Evolutionary conservation across 2,797 vertebrate genomes (phyloP), one percentile per base, ranked within the genome.

Genomic region (Nannoperca obscura): DNA sequence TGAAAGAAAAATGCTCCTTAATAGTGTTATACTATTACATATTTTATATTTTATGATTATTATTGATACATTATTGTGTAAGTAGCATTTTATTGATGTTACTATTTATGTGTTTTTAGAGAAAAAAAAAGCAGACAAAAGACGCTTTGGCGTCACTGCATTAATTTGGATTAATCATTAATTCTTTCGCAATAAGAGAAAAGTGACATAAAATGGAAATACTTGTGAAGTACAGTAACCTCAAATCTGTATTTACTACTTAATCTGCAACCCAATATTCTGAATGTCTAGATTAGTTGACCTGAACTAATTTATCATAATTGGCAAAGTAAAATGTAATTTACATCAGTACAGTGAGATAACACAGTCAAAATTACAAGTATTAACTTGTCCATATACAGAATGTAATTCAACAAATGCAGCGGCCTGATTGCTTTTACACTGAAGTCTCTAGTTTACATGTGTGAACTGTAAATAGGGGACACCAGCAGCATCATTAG

Each of bases 401-500:
- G 27, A 10, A 8, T 42, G 44, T 27, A 40, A 38, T 66, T 62
- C 9, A 46, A 27, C 40, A 47, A 62, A 30, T 30, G 14, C 12
- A 49, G 4, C 27, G 15, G 19, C 5, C 13, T 5, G n/a, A 20
- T 27, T 9, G n/a, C 14, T 32, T 40, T 52, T 53, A 7, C 7
- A 57, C 22, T 42, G 3, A 4, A 13, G 34, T 59, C 34, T 59
- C 38, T 59, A 40, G 57, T 38, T 38, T 11, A 49, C 66, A 59
- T 30, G 12, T 20, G 32, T 55, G 0, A 32, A 65, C n/a, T 54
- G 55, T 67, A 75, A 75, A 80, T 71, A 65, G 32, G 53, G 67
- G 40, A 49, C 9, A 68, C 64, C 49, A 53, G 53, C 71, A 74
- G 15, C 34, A 44, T 34, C 14, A 60, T 59, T 42, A 30, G 30